Percentiles rank a stretch among this genome's conserved stretches.
phyloP scores from a whole-genome alignment of 2,888 invertebrate genomes.

The Imbricaverruca yamaguchii region DNA sequence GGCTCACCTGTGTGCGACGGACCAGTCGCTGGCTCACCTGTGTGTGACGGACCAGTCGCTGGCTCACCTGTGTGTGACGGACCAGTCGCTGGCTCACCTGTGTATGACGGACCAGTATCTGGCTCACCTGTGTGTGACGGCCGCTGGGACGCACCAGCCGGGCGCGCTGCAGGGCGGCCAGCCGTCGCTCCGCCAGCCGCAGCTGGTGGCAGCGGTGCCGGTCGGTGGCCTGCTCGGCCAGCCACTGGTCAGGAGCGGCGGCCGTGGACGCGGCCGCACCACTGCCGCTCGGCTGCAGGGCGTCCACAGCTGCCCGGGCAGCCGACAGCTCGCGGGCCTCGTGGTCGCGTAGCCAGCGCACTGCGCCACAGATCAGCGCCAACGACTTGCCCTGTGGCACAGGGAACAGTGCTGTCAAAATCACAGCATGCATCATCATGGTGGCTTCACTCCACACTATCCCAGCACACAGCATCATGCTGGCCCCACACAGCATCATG shows the following conservation, averaged over 20 bases:
- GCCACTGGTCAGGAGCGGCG: neutral
- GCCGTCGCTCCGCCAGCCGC: neutral
- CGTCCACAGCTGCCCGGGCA: constrained; percentile 34
- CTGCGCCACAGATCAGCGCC: constrained; percentile 83
- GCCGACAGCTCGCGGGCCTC: constrained; percentile 51
- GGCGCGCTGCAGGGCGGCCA: neutral
- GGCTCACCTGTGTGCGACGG: no score
- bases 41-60: no score
- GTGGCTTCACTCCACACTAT: no score
- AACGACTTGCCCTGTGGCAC: constrained; percentile 73
- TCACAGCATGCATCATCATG: no score
- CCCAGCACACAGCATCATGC: no score
- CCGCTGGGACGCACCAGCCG: neutral
- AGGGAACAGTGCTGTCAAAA: neutral
- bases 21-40: no score
- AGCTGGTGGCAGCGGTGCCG: neutral
- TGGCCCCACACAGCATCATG: no score
- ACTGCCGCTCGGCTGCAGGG: neutral
- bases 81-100: no score
- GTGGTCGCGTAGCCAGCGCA: constrained; percentile 78
- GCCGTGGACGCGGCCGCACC: neutral
- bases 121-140: no score
- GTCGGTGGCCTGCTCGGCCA: neutral
- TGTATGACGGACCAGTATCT: no score
- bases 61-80: no score